Base-by-base conservation (phyloP, 2,888 invertebrate species). In the Sepiola atlantica region DNA sequence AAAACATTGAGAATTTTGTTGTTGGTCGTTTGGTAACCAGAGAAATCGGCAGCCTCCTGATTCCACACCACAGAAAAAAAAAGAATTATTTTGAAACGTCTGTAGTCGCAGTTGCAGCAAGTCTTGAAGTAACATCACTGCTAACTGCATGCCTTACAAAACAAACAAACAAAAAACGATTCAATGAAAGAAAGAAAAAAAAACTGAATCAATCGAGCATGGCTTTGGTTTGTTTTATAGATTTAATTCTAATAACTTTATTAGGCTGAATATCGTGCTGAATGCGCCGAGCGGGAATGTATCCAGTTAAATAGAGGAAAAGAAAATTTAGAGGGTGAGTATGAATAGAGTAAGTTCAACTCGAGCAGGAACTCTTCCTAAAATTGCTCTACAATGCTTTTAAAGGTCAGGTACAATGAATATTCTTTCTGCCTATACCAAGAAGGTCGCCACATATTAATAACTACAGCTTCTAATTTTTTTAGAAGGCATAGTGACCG, bases 251-350 rank as follows among this genome's bases (percentile, higher is more conserved):
- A 93, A 93, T 94, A 94, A 94, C 92, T 94, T 95, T 94, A 94
- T 94, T 95, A 96, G 96, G 95, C 95, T 95, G 96, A 96, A 95
- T 91, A 94, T 61, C 95, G 96, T 55, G 95, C 95, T 94, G 96
- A 96, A 92, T 94, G 95, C 20, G 95, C 95, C 35, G 96, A 96
- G 93, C 94, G 96, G 94, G 95, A 95, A 94, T 95, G 95, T 61
- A 94, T 54, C 90, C 94, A 94, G 94, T 95, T 96, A 93, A 95
- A 95, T 94, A 94, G 95, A 94, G 95, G 95, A 35, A 91, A 95
- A 92, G 96, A 96, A n/a, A 94, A 94, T 54, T 45, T 95, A 91
- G 96, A 96, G 96, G 96, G 96, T 96, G 96, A 93, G 95, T 95
- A 55, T 57, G 28, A 14, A 32, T 77, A n/a, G 77, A 77, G 77